These are phyloP conservation scores for Podargus strigoides DNA, from an alignment of 2,797 vertebrate genomes.

Conservation along the genomic window DNA sequence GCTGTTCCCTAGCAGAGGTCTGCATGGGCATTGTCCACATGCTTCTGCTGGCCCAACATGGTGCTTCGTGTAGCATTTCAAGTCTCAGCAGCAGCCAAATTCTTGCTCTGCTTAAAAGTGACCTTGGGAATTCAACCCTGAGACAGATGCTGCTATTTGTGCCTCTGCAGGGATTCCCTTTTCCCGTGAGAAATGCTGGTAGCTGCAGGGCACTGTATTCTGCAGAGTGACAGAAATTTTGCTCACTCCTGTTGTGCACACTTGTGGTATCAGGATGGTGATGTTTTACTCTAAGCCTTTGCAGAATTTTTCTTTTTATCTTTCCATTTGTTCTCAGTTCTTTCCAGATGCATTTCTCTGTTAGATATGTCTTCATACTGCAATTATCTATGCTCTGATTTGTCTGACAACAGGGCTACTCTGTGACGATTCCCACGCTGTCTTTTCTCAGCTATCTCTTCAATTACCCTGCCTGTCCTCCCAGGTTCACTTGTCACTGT, in stretches of 20 bases:
- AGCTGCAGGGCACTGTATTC: background rate
- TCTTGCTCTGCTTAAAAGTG: background rate
- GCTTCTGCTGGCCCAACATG: accelerated
- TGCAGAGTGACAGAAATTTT: background rate
- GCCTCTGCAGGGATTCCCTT: constrained; percentile 48
- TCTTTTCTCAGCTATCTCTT: background rate
- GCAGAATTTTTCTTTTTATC: background rate
- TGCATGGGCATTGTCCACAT: accelerated
- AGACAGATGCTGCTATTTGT: background rate
- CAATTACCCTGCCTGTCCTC: background rate
- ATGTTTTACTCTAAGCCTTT: background rate
- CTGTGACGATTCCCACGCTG: accelerated
- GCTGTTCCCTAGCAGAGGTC: background rate
- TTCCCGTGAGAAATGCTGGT: background rate
- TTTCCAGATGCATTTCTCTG: background rate
- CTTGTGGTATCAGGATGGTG: background rate
- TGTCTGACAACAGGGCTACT: background rate
- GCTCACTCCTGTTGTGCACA: background rate
- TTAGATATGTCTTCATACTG: background rate
- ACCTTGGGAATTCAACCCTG: constrained; percentile 21
- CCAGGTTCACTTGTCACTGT: background rate
- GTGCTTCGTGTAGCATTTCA: background rate
- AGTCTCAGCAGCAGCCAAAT: background rate
- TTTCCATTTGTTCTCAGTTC: background rate
- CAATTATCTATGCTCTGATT: background rate